Conservation (phyloP, 2,888 invertebrate genomes). For the Iselma pallidipennis region DNA sequence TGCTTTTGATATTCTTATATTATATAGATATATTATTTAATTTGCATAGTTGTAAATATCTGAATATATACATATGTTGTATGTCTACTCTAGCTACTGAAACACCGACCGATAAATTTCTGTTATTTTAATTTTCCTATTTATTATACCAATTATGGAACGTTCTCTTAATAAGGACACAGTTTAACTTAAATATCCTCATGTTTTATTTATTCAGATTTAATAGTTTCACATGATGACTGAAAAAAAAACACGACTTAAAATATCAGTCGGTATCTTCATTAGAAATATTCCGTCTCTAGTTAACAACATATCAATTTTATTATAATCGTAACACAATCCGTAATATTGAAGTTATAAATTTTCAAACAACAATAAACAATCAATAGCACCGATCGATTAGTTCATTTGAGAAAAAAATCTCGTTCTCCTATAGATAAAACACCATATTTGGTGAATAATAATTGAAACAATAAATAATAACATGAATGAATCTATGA, state of each 20-base stretch:
- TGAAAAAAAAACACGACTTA: neutral
- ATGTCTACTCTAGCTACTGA: slow-evolving; percentile 43
- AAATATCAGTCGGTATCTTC: slow-evolving; percentile 20
- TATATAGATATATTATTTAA: slow-evolving; percentile 26
- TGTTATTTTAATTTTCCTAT: slow-evolving; percentile 48
- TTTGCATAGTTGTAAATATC: slow-evolving; percentile 48
- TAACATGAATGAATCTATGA: slow-evolving; percentile 4
- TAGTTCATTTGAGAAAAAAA: slow-evolving; percentile 2
- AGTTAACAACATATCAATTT: slow-evolving; percentile 2
- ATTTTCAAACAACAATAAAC: neutral
- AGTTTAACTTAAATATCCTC: slow-evolving; percentile 40
- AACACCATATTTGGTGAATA: slow-evolving; percentile 16
- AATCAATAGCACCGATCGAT: neutral
- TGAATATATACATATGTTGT: slow-evolving; percentile 42
- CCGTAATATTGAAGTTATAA: neutral
- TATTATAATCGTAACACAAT: neutral
- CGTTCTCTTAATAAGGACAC: slow-evolving; percentile 43
- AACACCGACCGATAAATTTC: slow-evolving; percentile 46
- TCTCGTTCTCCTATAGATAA: neutral
- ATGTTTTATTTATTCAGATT: slow-evolving; percentile 40
- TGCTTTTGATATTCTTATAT: too few relatives aligned
- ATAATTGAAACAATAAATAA: slow-evolving; percentile 15
- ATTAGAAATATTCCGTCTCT: slow-evolving; percentile 20
- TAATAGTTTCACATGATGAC: slow-evolving; percentile 30
- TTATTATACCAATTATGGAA: slow-evolving; percentile 48